These are phyloP conservation scores for Cantharis flavilabris DNA, from an alignment of 2,888 invertebrate species.

Conservation along the genomic window DNA sequence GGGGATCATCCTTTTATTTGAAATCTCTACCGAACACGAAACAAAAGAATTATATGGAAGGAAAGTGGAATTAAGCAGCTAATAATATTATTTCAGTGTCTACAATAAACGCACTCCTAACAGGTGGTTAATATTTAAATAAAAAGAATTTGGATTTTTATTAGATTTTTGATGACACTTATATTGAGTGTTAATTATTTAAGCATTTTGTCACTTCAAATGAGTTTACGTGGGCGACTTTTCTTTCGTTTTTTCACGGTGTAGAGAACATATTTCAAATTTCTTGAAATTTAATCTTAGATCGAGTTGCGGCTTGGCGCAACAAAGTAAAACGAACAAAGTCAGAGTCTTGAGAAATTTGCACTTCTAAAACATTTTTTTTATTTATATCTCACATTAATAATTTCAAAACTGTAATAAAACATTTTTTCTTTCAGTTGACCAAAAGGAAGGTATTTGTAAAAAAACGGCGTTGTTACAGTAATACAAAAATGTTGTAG, in stretches of 20 bases:
- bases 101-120: slow-evolving; percentile 1
- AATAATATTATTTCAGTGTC: background rate
- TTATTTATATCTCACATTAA: background rate
- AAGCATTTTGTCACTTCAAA: background rate
- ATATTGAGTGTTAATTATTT: background rate
- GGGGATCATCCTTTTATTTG: slow-evolving; percentile 21
- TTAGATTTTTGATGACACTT: background rate
- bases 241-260: background rate
- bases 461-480: too few relatives aligned
- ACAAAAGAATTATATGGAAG: background rate
- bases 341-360: background rate
- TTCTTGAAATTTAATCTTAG: background rate
- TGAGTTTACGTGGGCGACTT: background rate
- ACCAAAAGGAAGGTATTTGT: too few relatives aligned
- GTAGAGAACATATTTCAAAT: background rate
- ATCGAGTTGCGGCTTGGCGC: background rate
- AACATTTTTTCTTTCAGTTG: too few relatives aligned
- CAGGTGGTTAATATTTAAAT: slow-evolving; percentile 17
- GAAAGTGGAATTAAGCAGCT: background rate
- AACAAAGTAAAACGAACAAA: background rate
- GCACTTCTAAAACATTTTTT: background rate
- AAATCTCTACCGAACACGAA: background rate
- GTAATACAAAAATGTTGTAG: too few relatives aligned
- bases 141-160: background rate
- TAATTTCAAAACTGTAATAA: too few relatives aligned